phyloP scores from a whole-genome alignment of 2,888 invertebrate species.

The Netelia melanura region DNA sequence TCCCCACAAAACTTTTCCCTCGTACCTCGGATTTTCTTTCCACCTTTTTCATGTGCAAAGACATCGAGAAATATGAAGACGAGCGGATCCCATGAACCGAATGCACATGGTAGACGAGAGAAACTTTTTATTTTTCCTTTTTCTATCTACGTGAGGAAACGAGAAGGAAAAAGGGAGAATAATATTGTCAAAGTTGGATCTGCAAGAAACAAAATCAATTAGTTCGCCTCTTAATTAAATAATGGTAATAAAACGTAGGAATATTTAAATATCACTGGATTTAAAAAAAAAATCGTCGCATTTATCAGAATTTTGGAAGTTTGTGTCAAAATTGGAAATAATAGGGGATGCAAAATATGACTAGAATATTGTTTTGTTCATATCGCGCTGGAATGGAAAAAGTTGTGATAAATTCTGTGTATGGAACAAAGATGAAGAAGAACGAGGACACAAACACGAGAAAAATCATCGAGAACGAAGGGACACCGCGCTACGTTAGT shows the following conservation, averaged over 20 bases:
- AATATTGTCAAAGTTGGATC: background rate
- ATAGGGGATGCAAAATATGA: no score
- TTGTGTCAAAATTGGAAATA: no score
- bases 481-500: constrained; percentile 3
- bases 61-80: constrained; percentile 8
- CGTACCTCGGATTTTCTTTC: background rate
- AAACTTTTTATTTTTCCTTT: constrained; percentile 14
- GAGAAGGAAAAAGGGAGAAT: background rate
- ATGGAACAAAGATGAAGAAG: background rate
- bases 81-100: constrained; percentile 18
- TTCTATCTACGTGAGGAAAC: background rate
- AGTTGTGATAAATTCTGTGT: background rate
- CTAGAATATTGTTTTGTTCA: no score
- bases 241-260: background rate
- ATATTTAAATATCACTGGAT: background rate
- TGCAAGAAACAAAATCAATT: background rate
- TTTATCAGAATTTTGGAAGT: background rate
- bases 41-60: background rate
- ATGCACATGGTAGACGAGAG: constrained; percentile 19
- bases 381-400: no score
- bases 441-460: background rate
- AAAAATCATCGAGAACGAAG: constrained; percentile 44
- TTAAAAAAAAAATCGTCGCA: background rate
- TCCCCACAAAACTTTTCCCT: constrained; percentile 1
- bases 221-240: background rate